These are phyloP conservation scores for Drosophila kohkoa DNA, from an alignment of 1,140 invertebrate species.

Conservation along the genomic window DNA sequence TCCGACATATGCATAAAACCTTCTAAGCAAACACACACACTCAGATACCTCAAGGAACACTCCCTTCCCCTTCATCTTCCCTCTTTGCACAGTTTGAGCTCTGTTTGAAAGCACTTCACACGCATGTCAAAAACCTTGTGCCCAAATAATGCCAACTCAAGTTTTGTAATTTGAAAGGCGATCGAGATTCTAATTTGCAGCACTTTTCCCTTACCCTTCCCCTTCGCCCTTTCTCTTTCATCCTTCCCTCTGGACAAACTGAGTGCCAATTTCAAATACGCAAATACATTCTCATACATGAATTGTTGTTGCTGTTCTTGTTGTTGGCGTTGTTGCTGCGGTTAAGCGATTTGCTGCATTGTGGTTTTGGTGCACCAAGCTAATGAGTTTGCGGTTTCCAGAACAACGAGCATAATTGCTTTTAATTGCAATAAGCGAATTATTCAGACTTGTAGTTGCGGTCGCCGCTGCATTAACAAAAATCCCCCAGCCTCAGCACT, in stretches of 20 bases:
- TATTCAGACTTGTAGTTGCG: slow-evolving; percentile 66
- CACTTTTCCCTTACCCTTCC: neutral
- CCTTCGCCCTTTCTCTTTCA: neutral
- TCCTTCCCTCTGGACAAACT: neutral
- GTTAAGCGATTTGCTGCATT: slow-evolving; percentile 67
- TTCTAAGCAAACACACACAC: slow-evolving; percentile 64
- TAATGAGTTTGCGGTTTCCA: slow-evolving; percentile 79
- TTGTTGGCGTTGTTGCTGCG: slow-evolving; percentile 47
- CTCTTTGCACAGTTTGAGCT: slow-evolving; percentile 26
- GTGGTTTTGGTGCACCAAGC: slow-evolving; percentile 77
- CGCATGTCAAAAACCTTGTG: slow-evolving; percentile 64
- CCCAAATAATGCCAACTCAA: slow-evolving; percentile 42
- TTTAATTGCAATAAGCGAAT: slow-evolving; percentile 82
- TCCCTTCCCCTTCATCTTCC: neutral
- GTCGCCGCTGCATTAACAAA: slow-evolving; percentile 1
- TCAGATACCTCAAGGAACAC: neutral
- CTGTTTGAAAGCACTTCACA: slow-evolving; percentile 68
- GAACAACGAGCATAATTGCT: slow-evolving; percentile 78
- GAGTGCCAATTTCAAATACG: neutral
- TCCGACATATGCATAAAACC: slow-evolving; percentile 81
- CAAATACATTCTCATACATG: neutral
- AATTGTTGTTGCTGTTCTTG: slow-evolving; percentile 2
- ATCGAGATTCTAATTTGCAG: slow-evolving; percentile 19
- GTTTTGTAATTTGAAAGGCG: slow-evolving; percentile 38
- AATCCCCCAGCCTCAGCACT: neutral